Evolutionary conservation across 2,888 invertebrate genomes (phyloP).

Genomic region (Rhaphigaster nebulosa): DNA sequence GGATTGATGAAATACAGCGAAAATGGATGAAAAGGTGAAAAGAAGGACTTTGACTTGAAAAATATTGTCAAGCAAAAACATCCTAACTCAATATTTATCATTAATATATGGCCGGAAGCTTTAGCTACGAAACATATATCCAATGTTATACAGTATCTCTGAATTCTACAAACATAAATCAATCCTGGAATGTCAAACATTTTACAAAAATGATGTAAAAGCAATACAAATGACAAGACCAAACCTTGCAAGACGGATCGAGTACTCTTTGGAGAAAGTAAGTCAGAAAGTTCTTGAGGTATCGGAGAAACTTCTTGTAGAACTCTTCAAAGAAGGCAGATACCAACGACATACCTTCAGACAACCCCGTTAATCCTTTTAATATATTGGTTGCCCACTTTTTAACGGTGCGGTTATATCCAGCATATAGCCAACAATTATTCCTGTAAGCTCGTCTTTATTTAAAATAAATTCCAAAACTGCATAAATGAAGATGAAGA

Average conservation of each 20-base stretch:
- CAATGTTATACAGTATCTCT: too few species aligned
- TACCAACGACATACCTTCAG: not conserved
- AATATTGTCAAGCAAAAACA: too few species aligned
- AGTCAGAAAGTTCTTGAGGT: constrained; percentile 34
- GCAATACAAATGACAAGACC: not conserved
- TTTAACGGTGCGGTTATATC: not conserved
- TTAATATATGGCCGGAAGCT: too few species aligned
- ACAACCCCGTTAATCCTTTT: not conserved
- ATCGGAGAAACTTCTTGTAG: constrained; percentile 28
- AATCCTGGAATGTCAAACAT: not conserved
- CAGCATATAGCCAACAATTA: not conserved
- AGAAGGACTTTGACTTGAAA: too few species aligned
- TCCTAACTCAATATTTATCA: too few species aligned
- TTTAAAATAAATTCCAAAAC: not conserved
- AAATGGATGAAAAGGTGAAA: too few species aligned
- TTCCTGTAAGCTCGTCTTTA: not conserved
- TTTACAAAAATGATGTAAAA: not conserved
- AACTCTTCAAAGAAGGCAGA: not conserved
- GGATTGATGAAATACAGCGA: too few species aligned
- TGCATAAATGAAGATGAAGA: too few species aligned
- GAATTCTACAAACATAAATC: not conserved
- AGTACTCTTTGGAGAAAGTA: constrained; percentile 21
- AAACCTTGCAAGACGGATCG: not conserved
- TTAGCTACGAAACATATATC: too few species aligned
- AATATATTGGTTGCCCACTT: not conserved